A percentile compares a stretch with the other conserved stretches of the same genome.
These are phyloP conservation scores for Meandrina meandrites DNA, from an alignment of 92 coral and sea anemone species.

Conservation along the genomic window DNA sequence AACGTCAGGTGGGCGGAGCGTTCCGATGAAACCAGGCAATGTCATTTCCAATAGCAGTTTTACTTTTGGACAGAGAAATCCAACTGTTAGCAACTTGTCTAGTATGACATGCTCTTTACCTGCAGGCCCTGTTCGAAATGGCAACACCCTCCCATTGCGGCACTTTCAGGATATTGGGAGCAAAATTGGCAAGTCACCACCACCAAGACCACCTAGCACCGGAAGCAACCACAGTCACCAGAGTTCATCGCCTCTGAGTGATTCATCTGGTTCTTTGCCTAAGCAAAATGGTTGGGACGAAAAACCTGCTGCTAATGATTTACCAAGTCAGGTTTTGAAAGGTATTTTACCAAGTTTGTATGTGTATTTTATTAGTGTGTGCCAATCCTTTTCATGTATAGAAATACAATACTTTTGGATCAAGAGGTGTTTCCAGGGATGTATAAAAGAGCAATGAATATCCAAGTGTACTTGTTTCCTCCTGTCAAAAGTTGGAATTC, in stretches of 20 bases:
- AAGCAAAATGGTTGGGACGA: conserved; percentile 50
- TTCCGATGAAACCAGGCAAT: conserved; percentile 12
- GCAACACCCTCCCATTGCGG: conserved; percentile 58
- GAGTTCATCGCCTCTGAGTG: conserved; percentile 38
- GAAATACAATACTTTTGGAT: background rate
- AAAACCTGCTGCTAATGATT: background rate
- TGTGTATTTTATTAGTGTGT: background rate
- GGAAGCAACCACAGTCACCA: conserved; percentile 50
- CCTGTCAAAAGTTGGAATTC: background rate
- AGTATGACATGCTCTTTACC: conserved; percentile 1
- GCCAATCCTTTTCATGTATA: conserved; percentile 1
- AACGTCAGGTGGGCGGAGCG: background rate
- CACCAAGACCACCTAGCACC: conserved; percentile 66
- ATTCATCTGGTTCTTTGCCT: conserved; percentile 1
- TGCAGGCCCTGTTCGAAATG: conserved; percentile 43
- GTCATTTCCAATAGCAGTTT: conserved; percentile 9
- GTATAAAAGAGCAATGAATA: background rate
- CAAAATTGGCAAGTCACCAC: conserved; percentile 66
- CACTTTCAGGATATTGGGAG: conserved; percentile 61
- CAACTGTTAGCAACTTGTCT: conserved; percentile 14
- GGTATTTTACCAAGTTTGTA: conserved; percentile 15
- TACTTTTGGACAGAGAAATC: conserved; percentile 11
- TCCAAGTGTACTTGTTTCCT: background rate
- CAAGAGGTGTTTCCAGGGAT: background rate
- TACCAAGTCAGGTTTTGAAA: conserved; percentile 35